Conservation (phyloP, 2,797 vertebrate species). For the Anguilla obscura region DNA sequence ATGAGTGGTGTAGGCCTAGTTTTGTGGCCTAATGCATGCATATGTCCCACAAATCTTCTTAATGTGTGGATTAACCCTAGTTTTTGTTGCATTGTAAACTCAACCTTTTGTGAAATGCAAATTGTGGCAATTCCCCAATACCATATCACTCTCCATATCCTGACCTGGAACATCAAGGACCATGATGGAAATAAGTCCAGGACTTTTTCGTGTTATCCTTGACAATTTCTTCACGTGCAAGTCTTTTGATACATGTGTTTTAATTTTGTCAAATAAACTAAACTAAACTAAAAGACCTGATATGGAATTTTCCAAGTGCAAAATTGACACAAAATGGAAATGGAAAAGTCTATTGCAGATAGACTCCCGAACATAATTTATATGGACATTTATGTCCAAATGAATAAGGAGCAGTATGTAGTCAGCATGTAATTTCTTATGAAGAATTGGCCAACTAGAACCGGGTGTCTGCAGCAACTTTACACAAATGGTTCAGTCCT, state of each 20-base stretch:
- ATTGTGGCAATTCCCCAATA: background rate
- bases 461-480: background rate
- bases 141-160: background rate
- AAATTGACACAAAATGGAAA: constrained; percentile 35
- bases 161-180: background rate
- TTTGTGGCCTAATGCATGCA: background rate
- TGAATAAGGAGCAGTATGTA: constrained; percentile 30
- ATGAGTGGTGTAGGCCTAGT: background rate
- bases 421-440: constrained; percentile 35
- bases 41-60: background rate
- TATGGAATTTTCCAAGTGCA: constrained; percentile 17
- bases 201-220: too few species aligned
- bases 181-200: too few species aligned
- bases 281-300: background rate
- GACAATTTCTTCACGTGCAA: too few species aligned
- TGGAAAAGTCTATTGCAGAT: constrained; percentile 35
- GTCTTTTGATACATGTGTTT: too few species aligned
- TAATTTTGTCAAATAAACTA: too few species aligned
- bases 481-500: background rate
- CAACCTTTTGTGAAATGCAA: background rate
- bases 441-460: constrained; percentile 32
- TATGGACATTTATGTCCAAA: constrained; percentile 41
- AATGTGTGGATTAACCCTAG: background rate
- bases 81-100: constrained; percentile 12
- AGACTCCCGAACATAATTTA: constrained; percentile 38